These are phyloP conservation scores for Spizaetus ornatus DNA, from an alignment of 2,113 vertebrate genomes.

Conservation along the genomic window DNA sequence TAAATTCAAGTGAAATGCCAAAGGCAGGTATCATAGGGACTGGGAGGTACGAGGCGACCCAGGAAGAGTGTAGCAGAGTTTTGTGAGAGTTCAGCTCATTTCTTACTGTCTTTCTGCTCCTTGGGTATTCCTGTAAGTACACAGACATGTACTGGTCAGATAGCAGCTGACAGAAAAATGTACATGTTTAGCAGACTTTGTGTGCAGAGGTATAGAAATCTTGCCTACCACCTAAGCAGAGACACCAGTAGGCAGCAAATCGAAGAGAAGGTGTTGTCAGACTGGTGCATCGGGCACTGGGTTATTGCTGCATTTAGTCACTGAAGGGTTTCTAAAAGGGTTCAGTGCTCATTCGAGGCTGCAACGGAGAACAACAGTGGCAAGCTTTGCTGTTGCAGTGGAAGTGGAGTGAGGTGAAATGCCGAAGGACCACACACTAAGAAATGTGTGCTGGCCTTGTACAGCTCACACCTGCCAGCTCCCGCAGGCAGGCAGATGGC, in stretches of 20 bases:
- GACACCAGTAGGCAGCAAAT: neutral
- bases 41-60: neutral
- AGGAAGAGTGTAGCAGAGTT: neutral
- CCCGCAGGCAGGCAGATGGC: neutral
- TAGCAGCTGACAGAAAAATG: neutral
- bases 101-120: neutral
- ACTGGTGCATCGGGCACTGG: accelerated
- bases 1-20: neutral
- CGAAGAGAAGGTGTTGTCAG: neutral
- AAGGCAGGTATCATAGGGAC: neutral
- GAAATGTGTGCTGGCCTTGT: neutral
- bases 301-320: neutral
- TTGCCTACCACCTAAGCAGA: neutral
- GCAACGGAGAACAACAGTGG: accelerated
- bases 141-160: neutral
- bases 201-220: neutral
- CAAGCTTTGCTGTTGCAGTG: neutral
- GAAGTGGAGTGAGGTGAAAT: neutral
- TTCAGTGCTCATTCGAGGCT: neutral
- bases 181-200: neutral
- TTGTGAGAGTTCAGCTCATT: neutral
- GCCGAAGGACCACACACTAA: accelerated
- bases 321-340: neutral
- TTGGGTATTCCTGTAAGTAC: neutral
- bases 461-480: neutral